Conservation (phyloP, 1,140 invertebrate genomes). For the Microplitis demolitor region DNA sequence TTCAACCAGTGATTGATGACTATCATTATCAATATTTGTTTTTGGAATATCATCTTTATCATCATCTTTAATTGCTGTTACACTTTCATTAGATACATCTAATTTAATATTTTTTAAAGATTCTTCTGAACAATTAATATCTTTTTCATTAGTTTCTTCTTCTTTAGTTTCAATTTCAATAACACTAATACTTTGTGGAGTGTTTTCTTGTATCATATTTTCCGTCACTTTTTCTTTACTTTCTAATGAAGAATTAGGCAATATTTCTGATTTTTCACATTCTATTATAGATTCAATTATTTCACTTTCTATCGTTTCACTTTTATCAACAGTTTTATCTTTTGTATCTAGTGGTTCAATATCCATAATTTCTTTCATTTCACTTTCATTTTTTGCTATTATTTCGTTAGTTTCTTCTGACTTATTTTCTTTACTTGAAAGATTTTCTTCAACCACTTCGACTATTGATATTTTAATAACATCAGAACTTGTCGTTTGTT, state of each 20-base stretch:
- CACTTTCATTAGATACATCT: neutral
- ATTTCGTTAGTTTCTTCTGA: neutral
- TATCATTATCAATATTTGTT: conserved; percentile 3
- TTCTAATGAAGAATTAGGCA: too few relatives aligned
- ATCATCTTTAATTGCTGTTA: neutral
- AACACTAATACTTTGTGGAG: too few relatives aligned
- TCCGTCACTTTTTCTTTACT: too few relatives aligned
- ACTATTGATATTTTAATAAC: too few relatives aligned
- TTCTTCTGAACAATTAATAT: neutral
- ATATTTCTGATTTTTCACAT: too few relatives aligned
- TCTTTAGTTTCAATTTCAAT: neutral
- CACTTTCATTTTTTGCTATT: neutral
- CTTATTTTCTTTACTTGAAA: neutral
- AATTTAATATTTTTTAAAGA: neutral
- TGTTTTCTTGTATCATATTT: neutral
- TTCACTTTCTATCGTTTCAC: neutral
- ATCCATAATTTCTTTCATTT: neutral
- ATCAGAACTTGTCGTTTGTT: too few relatives aligned
- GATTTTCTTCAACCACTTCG: too few relatives aligned
- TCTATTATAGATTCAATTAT: too few relatives aligned
- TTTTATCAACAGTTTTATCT: neutral
- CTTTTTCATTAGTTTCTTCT: neutral
- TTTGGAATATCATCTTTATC: neutral
- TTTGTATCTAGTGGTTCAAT: conserved; percentile 8
- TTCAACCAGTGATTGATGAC: neutral